Conservation (phyloP, 2,888 invertebrate species). For the Alcis repandata region DNA sequence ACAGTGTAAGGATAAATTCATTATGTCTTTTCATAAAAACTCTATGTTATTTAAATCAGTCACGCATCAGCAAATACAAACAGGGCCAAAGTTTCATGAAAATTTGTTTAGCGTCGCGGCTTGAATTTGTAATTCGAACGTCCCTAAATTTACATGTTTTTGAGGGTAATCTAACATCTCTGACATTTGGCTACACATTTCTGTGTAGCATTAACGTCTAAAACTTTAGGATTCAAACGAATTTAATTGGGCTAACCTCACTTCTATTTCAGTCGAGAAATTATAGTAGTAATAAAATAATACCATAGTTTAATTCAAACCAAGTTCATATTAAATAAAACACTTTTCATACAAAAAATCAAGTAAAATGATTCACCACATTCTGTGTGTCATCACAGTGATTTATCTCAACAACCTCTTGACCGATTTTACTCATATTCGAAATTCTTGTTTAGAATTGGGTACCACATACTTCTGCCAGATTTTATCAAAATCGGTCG, state of each 20-base stretch:
- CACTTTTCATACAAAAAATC: too few species aligned
- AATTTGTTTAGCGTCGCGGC: slow-evolving; percentile 44
- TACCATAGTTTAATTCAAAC: too few species aligned
- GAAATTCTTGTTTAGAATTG: too few species aligned
- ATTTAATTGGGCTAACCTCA: background rate
- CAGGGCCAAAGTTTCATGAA: slow-evolving; percentile 44
- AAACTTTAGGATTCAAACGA: slow-evolving; percentile 5
- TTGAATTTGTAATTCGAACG: slow-evolving; percentile 40
- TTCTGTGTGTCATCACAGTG: too few species aligned
- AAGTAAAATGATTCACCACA: too few species aligned
- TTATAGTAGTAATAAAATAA: background rate
- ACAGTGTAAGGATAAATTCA: background rate
- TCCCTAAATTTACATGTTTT: slow-evolving; percentile 44
- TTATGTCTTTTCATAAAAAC: slow-evolving; percentile 24
- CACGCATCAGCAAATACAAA: slow-evolving; percentile 43
- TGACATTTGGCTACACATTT: slow-evolving; percentile 38
- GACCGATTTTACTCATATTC: too few species aligned
- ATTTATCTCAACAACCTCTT: too few species aligned
- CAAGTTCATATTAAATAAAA: too few species aligned
- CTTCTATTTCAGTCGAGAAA: background rate
- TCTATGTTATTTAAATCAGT: slow-evolving; percentile 39
- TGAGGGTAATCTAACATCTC: slow-evolving; percentile 44
- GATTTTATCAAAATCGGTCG: too few species aligned
- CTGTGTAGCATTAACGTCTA: slow-evolving; percentile 4
- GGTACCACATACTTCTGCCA: too few species aligned